These are phyloP conservation scores for Entomobrya proxima DNA, from an alignment of 2,888 invertebrate species.

Conservation along the genomic window DNA sequence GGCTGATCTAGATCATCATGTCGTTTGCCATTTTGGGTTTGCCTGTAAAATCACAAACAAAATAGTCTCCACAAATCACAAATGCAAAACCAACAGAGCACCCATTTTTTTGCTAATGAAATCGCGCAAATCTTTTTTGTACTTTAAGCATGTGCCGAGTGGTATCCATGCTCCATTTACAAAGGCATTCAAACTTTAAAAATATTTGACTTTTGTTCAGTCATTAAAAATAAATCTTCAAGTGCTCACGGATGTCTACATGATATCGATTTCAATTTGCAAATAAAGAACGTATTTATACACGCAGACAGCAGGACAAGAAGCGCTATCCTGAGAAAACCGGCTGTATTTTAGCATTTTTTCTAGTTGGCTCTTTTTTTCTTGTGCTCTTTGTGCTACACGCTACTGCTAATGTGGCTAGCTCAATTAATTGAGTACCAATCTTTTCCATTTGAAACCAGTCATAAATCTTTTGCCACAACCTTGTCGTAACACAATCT, in stretches of 20 bases:
- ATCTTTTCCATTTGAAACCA: conserved; percentile 43
- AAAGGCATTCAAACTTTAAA: not conserved
- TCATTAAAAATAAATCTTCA: conserved; percentile 5
- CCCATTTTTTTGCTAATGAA: not conserved
- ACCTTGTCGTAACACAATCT: not conserved
- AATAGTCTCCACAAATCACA: not conserved
- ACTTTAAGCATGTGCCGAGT: not conserved
- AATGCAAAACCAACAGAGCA: not conserved
- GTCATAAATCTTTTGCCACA: conserved; percentile 38
- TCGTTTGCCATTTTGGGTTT: not conserved
- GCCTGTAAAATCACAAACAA: not conserved
- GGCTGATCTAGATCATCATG: not conserved
- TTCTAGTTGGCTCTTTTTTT: not conserved
- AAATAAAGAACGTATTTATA: not conserved
- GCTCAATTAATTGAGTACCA: conserved; percentile 48
- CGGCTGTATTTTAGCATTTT: not conserved
- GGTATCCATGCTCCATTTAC: not conserved
- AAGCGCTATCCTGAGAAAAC: not conserved
- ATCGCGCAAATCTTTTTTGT: not conserved
- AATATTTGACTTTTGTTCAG: conserved; percentile 2
- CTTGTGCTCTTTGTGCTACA: not conserved
- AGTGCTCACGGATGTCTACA: not conserved
- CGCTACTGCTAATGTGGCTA: not conserved
- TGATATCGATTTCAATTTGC: conserved; percentile 10
- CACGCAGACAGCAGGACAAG: not conserved